Evolutionary conservation across 2,888 invertebrate genomes (phyloP).

Genomic region (Galerucella nymphaeae): DNA sequence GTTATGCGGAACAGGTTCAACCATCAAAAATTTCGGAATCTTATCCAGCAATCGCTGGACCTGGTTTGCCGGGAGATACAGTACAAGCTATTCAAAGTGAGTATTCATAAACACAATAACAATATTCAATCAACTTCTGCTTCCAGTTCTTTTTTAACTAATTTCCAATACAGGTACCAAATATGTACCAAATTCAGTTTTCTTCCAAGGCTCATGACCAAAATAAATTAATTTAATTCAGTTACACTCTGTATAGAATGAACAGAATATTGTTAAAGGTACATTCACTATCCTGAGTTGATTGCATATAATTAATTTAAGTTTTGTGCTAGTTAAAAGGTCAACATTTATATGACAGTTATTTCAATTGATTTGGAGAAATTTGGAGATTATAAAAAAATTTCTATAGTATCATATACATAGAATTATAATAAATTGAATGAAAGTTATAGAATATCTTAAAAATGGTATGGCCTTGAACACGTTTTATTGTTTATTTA

Average conservation of each 20-base stretch:
- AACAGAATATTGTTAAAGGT: background rate
- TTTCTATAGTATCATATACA: background rate
- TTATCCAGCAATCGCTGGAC: constrained; percentile 9
- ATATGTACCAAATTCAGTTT: too few species aligned
- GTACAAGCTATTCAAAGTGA: constrained; percentile 36
- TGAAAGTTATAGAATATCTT: background rate
- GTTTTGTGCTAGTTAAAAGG: too few species aligned
- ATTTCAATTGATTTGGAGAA: background rate
- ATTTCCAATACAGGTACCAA: too few species aligned
- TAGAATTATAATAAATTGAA: background rate
- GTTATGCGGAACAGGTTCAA: background rate
- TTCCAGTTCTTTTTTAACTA: too few species aligned
- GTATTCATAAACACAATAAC: background rate
- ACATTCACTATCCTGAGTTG: too few species aligned
- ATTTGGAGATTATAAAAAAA: background rate
- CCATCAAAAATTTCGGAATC: background rate
- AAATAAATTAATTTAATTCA: background rate
- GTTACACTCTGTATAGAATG: background rate
- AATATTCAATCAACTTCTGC: too few species aligned
- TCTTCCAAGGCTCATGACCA: background rate
- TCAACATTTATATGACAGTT: too few species aligned
- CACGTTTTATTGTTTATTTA: background rate
- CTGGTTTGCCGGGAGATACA: constrained; percentile 28
- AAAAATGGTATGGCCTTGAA: background rate
- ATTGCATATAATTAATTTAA: background rate